Evolutionary conservation across 2,888 invertebrate genomes (phyloP).

Genomic region (Ashinkailepas kermadecensis): DNA sequence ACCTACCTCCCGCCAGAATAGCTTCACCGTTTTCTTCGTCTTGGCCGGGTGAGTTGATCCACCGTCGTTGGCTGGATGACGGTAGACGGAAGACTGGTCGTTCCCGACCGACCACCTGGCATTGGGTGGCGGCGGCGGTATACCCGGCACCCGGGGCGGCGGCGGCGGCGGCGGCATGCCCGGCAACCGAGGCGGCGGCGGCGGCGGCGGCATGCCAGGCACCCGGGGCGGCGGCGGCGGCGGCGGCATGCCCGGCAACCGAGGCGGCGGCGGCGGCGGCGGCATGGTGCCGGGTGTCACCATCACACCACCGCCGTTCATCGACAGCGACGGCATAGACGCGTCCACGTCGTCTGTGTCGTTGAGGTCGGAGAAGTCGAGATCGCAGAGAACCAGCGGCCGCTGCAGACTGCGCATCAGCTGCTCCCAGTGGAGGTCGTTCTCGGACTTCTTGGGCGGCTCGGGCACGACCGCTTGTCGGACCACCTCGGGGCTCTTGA

Average conservation of each 20-base stretch:
- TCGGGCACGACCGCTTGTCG: constrained; percentile 35
- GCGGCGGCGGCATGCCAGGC: constrained; percentile 63
- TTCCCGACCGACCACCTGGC: constrained; percentile 22
- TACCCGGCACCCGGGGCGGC: constrained; percentile 59
- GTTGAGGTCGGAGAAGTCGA: constrained; percentile 91
- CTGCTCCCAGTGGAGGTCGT: constrained; percentile 93
- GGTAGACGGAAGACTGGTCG: constrained; percentile 47
- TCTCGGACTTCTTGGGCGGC: constrained; percentile 79
- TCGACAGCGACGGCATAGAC: constrained; percentile 49
- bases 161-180: constrained; percentile 42
- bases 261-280: constrained; percentile 50
- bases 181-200: constrained; percentile 46
- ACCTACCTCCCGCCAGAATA: constrained; percentile 87
- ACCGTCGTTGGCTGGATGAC: constrained; percentile 34
- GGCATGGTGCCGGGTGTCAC: constrained; percentile 70
- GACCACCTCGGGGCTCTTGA: constrained; percentile 37
- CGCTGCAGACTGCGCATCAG: constrained; percentile 65
- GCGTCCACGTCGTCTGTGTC: constrained; percentile 80
- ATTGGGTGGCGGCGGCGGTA: constrained; percentile 49
- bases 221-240: constrained; percentile 51
- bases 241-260: constrained; percentile 32
- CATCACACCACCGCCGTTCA: constrained; percentile 48
- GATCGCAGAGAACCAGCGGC: constrained; percentile 74
- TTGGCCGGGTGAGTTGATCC: constrained; percentile 45
- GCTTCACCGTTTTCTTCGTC: constrained; percentile 91